Percentiles rank a stretch among this genome's conserved stretches.
Conservation (phyloP, 2,113 vertebrate genomes). For the Tragelaphus buxtoni region DNA sequence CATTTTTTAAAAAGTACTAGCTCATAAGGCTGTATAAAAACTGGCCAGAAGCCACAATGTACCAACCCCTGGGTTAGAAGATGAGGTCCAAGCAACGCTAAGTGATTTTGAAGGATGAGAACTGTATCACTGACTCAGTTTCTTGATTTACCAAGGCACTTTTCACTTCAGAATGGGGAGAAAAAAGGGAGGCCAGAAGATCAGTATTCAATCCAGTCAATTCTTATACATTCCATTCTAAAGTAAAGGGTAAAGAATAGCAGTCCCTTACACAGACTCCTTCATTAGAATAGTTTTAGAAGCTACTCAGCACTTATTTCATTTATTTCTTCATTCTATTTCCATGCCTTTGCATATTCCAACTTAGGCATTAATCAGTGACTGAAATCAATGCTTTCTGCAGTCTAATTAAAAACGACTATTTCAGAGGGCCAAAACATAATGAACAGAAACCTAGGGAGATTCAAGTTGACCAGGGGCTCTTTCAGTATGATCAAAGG, state of each 20-base stretch:
- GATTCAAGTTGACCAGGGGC: background rate
- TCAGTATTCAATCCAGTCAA: background rate
- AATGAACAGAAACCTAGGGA: constrained; percentile 22
- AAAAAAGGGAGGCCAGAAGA: background rate
- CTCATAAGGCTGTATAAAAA: background rate
- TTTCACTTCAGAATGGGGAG: background rate
- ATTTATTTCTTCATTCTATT: constrained; percentile 24
- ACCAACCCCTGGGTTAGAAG: background rate
- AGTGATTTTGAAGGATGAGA: background rate
- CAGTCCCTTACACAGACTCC: background rate
- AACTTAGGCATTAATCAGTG: constrained; percentile 38
- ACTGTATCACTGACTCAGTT: background rate
- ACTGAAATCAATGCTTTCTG: constrained; percentile 21
- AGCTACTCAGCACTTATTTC: constrained; percentile 14
- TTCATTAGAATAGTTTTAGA: background rate
- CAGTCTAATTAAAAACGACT: constrained; percentile 38
- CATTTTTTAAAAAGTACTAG: background rate
- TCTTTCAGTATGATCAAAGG: constrained; percentile 42
- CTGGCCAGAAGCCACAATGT: background rate
- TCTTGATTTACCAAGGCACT: background rate
- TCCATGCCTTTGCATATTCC: constrained; percentile 20
- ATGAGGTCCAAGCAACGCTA: background rate
- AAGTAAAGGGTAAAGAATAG: background rate
- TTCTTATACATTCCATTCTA: background rate
- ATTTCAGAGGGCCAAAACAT: background rate